Base-by-base conservation (phyloP, 2,888 invertebrate species). In the Hemithea aestivaria region DNA sequence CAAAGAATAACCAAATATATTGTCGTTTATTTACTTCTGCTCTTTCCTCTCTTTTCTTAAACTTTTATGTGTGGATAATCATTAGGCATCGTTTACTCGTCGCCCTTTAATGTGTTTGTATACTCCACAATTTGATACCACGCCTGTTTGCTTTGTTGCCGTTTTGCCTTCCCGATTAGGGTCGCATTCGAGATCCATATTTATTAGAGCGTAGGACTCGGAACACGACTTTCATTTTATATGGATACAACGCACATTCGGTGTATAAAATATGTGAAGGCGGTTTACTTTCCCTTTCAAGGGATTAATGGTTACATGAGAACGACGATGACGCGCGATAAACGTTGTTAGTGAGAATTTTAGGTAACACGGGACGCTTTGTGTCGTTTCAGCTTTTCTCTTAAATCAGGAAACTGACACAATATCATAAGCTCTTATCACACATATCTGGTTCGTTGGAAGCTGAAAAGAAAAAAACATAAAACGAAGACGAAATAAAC, bases 141-240 rank as follows among this genome's bases (percentile, higher is more conserved):
- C 75, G 78, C 75, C 78, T 80, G 82, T 83, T 80, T 83, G 77
- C 73, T 74, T 81, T 81, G 81, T 82, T 79, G 77, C 77, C 79
- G 73, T 81, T 83, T 78, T 82, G 76, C 80, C 79, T 80, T 80
- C 74, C 66, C 78, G 85, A 81, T 82, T 82, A 82, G 79, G 85
- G 83, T 79, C 76, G 77, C 68, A 75, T 81, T 81, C 69, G 77
- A 76, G 77, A 76, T 79, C 73, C 73, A 75, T 78, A 80, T 82
- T 84, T 83, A 83, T 82, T 78, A 79, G 77, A 80, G 76, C 79
- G 78, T 73, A 75, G 70, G 71, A 73, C 74, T 76, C 71, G 65
- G 68, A 68, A 82, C 79, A 79, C 72, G 75, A 76, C 73, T 84
- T 84, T 82, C 77, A 69, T 81, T 84, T 82, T 79, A 81, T 67